Evolutionary conservation across 92 coral and sea anemone genomes (phyloP), one percentile per base, ranked within the genome.

Genomic region (Heteractis magnifica): DNA sequence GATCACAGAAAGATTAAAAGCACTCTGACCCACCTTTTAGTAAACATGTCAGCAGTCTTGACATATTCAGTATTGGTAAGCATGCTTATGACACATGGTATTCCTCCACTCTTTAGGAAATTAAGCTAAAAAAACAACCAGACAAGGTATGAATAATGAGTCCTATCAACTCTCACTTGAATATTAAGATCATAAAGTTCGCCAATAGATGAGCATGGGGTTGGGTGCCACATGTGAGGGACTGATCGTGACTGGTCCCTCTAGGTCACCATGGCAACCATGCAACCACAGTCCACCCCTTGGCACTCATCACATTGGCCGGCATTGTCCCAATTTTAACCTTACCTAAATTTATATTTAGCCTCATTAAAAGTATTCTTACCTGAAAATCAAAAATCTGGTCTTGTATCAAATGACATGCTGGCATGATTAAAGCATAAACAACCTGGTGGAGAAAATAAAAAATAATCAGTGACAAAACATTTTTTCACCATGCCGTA

Each of bases 401-500:
- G 15, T 93, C 98, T 77, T 91, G 93, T 73, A 83, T 75, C 72
- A 94, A 84, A 21, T 90, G 90, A 8, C 89, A 90, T 16, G 99
- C 98, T 60, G 99, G 99, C 97, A 96, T 92, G 58, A 96, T 88
- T 52, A 94, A 85, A 68, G 99, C 91, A 94, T 96, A 96, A 48
- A 88, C 91, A 78, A 94, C 87, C 99, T 96, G 82, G 10, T 10
- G 8, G 19, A 70, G 21, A 65, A 16, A 65, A 16, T 68, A 23
- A 12, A 3, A 48, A 65, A 71, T 13, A 51, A 18, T 68, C 5
- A 4, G 23, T n/a, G 41, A 11, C 8, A 4, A 55, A 8, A 11
- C 16, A 56, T 0, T 18, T 56, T 56, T 60, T 59, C 71, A 79
- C 20, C 8, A 26, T 34, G 44, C 44, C 3, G 3, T 34, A 34